phyloP scores from a whole-genome alignment of 2,888 invertebrate species.

The Sabatieria punctata region DNA sequence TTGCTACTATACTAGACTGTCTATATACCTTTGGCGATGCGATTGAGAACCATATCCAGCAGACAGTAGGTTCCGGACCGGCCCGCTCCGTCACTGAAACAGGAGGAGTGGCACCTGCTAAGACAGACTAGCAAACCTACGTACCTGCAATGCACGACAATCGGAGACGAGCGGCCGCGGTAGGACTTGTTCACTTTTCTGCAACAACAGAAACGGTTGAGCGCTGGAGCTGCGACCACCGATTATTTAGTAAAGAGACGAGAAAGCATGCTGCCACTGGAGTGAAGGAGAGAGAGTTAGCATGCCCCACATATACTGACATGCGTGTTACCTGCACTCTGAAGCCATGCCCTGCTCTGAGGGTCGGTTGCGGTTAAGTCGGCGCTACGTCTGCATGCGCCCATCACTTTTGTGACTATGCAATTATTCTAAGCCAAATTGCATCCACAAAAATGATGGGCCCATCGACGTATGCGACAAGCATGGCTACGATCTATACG shows the following conservation, averaged over 20 bases:
- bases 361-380: too few species aligned
- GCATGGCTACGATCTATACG: too few species aligned
- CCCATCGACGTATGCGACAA: background rate
- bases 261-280: background rate
- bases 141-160: constrained; percentile 87
- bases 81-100: constrained; percentile 76
- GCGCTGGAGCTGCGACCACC: too few species aligned
- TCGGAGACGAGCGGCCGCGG: constrained; percentile 88
- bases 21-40: constrained; percentile 81
- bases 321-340: too few species aligned
- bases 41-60: constrained; percentile 89
- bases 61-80: constrained; percentile 91
- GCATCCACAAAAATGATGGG: constrained; percentile 13
- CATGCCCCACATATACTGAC: too few species aligned
- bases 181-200: constrained; percentile 99
- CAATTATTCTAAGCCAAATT: constrained; percentile 33
- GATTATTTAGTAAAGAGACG: too few species aligned
- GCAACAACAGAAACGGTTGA: constrained; percentile 23
- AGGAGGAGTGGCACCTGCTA: constrained; percentile 11
- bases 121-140: too few species aligned
- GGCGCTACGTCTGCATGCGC: too few species aligned
- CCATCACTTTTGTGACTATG: constrained; percentile 48
- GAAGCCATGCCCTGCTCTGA: constrained; percentile 2
- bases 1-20: too few species aligned
- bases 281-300: constrained; percentile 6